A percentile compares a stretch with the other conserved stretches of the same genome.
These are phyloP conservation scores for Chironomus striatipennis DNA, from an alignment of 1,140 invertebrate species.

Conservation along the genomic window DNA sequence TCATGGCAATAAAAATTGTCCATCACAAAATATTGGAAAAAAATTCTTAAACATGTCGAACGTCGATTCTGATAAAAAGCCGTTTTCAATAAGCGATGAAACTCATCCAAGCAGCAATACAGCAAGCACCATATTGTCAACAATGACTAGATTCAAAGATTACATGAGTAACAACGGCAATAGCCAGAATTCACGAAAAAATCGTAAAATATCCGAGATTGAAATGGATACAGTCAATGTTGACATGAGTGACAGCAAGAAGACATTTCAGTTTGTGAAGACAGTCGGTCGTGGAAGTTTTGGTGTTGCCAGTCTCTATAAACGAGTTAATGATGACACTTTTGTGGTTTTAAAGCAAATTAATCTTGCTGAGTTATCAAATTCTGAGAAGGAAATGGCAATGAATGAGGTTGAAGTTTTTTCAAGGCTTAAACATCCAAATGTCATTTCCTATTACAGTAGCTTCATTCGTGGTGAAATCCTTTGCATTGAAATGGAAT, in stretches of 20 bases:
- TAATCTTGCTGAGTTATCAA: conserved; percentile 61
- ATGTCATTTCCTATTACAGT: conserved; percentile 67
- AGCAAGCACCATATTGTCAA: background rate
- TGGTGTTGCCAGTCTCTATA: conserved; percentile 63
- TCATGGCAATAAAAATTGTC: conserved; percentile 10
- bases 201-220: conserved; percentile 2
- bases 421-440: conserved; percentile 62
- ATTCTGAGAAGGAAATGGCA: conserved; percentile 57
- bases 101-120: background rate
- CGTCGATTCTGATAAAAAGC: background rate
- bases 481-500: conserved; percentile 75
- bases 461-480: conserved; percentile 65
- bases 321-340: conserved; percentile 52
- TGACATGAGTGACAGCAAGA: background rate
- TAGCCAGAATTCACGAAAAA: background rate
- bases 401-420: conserved; percentile 68
- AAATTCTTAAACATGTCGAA: background rate
- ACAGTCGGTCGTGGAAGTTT: conserved; percentile 51
- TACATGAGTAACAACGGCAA: background rate
- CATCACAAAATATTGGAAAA: background rate
- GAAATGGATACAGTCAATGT: background rate
- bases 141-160: conserved; percentile 16
- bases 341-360: conserved; percentile 70
- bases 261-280: background rate
- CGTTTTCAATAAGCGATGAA: background rate